These are phyloP conservation scores for Seriola dumerili DNA, from an alignment of 2,113 vertebrate species.

Conservation along the genomic window DNA sequence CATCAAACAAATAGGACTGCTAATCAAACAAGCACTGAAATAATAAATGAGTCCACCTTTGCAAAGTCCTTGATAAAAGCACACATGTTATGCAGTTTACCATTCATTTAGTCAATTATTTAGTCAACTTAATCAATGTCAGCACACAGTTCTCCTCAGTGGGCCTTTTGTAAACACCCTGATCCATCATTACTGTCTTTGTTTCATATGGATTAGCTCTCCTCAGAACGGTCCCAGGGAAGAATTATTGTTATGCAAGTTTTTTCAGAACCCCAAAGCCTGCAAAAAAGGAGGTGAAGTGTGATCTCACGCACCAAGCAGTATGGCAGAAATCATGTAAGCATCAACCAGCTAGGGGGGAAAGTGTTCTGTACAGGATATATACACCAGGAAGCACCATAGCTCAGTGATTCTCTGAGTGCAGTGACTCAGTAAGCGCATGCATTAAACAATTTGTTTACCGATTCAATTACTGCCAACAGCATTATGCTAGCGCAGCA, in stretches of 20 bases:
- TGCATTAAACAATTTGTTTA: conserved; percentile 61
- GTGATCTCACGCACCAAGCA: conserved; percentile 15
- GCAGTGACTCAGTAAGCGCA: conserved; percentile 31
- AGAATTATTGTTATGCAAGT: conserved; percentile 8
- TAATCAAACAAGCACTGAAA: too few species aligned
- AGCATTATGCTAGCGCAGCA: conserved; percentile 44
- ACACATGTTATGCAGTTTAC: not conserved
- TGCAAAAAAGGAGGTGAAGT: conserved; percentile 8
- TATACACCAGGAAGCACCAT: conserved; percentile 8
- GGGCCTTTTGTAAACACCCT: not conserved
- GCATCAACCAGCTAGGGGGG: not conserved
- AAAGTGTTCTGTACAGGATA: not conserved
- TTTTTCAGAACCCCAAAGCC: conserved; percentile 20
- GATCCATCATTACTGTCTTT: conserved; percentile 13
- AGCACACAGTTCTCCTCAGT: not conserved
- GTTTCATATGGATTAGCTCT: conserved; percentile 15
- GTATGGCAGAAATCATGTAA: not conserved
- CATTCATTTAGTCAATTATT: not conserved
- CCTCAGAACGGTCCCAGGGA: not conserved
- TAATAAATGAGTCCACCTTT: too few species aligned
- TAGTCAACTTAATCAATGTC: not conserved
- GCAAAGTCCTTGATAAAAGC: not conserved
- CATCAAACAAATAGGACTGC: not conserved
- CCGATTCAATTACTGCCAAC: conserved; percentile 42
- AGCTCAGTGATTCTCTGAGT: conserved; percentile 47